These are phyloP conservation scores for Psophia crepitans DNA, from an alignment of 2,113 vertebrate genomes.

Conservation along the genomic window DNA sequence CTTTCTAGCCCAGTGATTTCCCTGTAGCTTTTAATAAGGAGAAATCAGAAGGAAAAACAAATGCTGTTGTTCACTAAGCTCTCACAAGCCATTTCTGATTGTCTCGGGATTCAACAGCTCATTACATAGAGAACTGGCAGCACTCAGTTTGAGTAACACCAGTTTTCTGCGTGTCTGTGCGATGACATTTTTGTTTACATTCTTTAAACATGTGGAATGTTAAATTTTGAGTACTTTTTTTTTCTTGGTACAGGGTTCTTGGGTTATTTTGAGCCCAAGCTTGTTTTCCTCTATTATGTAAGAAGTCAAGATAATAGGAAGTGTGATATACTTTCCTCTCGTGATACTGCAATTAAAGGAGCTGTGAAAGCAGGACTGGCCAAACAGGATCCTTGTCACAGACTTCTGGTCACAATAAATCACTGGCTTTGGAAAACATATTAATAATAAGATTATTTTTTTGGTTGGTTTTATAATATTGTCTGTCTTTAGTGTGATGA, in stretches of 20 bases:
- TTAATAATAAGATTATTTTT: not conserved
- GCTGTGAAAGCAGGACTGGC: not conserved
- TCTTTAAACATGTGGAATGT: constrained; percentile 55
- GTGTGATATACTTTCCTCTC: not conserved
- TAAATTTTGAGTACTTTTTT: constrained; percentile 1
- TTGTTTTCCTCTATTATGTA: not conserved
- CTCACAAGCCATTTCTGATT: not conserved
- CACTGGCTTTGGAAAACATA: not conserved
- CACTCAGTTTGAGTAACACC: not conserved
- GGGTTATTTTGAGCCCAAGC: not conserved
- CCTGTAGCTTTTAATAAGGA: constrained; percentile 25
- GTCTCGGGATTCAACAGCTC: constrained; percentile 14
- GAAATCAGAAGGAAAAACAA: constrained; percentile 42
- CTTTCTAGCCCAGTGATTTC: constrained; percentile 45
- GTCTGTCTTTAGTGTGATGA: not conserved
- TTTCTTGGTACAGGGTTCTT: not conserved
- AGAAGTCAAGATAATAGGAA: constrained; percentile 15
- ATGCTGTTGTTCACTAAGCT: not conserved
- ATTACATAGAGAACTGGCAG: constrained; percentile 38
- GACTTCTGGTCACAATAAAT: not conserved
- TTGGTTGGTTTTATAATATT: not conserved
- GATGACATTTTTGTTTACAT: constrained; percentile 50
- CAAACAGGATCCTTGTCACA: not conserved
- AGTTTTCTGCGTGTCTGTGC: constrained; percentile 37
- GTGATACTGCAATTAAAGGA: not conserved